Percentiles rank a stretch among this genome's conserved stretches.
These are phyloP conservation scores for Idris sp. DNA, from an alignment of 1,140 invertebrate genomes.

Conservation along the genomic window DNA sequence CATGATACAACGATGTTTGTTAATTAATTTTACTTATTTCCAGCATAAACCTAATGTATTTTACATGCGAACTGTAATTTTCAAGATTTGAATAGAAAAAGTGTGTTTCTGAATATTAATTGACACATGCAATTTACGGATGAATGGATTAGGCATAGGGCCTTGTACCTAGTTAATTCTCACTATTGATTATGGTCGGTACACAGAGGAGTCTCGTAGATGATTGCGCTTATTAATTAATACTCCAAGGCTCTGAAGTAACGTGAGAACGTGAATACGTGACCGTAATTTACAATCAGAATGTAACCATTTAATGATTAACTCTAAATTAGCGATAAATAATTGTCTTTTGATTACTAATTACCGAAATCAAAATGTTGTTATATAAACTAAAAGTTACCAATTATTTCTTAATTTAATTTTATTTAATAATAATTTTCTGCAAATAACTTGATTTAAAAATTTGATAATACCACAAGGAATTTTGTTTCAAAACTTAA, in stretches of 20 bases:
- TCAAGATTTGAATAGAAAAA: no score
- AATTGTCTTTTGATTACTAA: constrained; percentile 3
- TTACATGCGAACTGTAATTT: no score
- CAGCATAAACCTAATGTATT: no score
- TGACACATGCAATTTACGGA: constrained; percentile 20
- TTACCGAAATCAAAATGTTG: background rate
- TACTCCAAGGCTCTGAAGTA: constrained; percentile 43
- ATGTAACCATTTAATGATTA: constrained; percentile 35
- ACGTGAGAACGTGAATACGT: constrained; percentile 53
- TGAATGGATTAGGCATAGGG: constrained; percentile 30
- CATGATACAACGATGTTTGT: no score
- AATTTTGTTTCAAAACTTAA: no score
- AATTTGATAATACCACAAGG: no score
- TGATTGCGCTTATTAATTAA: constrained; percentile 59
- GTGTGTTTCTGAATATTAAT: constrained; percentile 20
- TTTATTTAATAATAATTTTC: no score
- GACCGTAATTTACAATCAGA: constrained; percentile 43
- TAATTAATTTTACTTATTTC: no score
- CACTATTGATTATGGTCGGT: constrained; percentile 51
- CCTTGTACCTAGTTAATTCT: constrained; percentile 40
- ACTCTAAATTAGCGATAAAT: constrained; percentile 25
- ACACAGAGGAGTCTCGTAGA: constrained; percentile 43
- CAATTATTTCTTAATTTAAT: no score
- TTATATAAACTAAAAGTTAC: no score
- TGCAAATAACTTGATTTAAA: no score